Conservation (phyloP, 1,140 invertebrate species). For the Nautilus pompilius region DNA sequence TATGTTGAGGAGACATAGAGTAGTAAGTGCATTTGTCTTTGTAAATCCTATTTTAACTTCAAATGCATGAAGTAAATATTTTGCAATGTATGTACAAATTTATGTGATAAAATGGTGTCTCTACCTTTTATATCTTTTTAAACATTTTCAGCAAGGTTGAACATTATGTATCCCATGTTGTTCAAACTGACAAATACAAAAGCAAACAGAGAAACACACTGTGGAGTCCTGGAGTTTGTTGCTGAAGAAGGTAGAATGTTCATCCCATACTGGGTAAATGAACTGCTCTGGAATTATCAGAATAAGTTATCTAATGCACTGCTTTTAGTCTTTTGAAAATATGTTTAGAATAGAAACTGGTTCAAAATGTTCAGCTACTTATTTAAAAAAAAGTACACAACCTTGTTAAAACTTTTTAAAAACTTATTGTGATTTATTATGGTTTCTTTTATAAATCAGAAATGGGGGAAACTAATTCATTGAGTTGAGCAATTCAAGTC, state of each 20-base stretch:
- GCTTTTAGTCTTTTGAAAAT: background rate
- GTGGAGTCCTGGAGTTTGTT: conserved; percentile 98
- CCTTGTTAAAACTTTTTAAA: background rate
- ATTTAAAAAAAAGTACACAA: background rate
- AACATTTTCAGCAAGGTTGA: conserved; percentile 72
- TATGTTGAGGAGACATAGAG: too few relatives aligned
- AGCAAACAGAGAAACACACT: conserved; percentile 84
- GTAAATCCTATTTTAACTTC: too few relatives aligned
- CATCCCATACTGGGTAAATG: conserved; percentile 89
- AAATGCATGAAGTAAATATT: too few relatives aligned
- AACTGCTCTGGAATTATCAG: background rate
- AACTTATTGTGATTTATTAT: background rate
- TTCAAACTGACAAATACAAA: conserved; percentile 93
- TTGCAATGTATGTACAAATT: too few relatives aligned
- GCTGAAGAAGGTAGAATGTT: conserved; percentile 98
- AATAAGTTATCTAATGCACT: background rate
- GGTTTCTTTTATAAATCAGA: background rate
- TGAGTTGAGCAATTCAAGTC: background rate
- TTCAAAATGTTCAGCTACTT: background rate
- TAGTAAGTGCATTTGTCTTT: too few relatives aligned
- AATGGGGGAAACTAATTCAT: background rate
- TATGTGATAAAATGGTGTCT: too few relatives aligned
- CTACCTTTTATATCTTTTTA: too few relatives aligned
- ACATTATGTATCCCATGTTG: conserved; percentile 98
- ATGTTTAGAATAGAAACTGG: background rate